A percentile compares a stretch with the other conserved stretches of the same genome.
phyloP scores from a whole-genome alignment of 1,140 invertebrate species.

The Forficula auricularia region DNA sequence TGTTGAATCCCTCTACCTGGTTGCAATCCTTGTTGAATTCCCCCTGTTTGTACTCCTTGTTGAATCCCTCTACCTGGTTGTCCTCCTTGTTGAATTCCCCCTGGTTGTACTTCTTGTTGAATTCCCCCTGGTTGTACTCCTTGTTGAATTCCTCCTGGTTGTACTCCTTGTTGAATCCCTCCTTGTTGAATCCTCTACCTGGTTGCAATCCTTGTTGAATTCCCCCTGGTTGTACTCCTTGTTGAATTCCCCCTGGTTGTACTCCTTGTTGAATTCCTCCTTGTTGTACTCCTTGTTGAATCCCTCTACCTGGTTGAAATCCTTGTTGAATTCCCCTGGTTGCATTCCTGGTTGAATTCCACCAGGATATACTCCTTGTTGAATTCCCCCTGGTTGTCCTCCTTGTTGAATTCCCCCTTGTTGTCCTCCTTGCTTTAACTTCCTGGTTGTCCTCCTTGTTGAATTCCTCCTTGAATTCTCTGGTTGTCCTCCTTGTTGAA shows the following conservation, averaged over 20 bases:
- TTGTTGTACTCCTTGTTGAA: not conserved
- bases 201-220: too few species aligned
- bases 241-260: too few species aligned
- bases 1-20: too few species aligned
- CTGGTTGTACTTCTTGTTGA: slow-evolving; percentile 7
- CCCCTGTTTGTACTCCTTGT: slow-evolving; percentile 4
- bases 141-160: slow-evolving; percentile 6
- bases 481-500: not conserved
- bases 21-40: too few species aligned
- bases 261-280: too few species aligned
- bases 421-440: too few species aligned
- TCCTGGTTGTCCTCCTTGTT: too few species aligned
- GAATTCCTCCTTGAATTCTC: not conserved
- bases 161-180: slow-evolving; percentile 10
- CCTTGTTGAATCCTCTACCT: too few species aligned
- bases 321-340: not conserved
- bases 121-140: slow-evolving; percentile 9
- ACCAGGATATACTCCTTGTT: not conserved
- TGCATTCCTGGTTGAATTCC: not conserved
- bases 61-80: slow-evolving; percentile 12
- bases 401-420: not conserved
- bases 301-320: not conserved
- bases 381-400: not conserved
- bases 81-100: slow-evolving; percentile 8
- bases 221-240: too few species aligned